A percentile compares a stretch with the other conserved stretches of the same genome.
Conservation (phyloP, 2,797 vertebrate species). For the Hybognathus amarus region DNA sequence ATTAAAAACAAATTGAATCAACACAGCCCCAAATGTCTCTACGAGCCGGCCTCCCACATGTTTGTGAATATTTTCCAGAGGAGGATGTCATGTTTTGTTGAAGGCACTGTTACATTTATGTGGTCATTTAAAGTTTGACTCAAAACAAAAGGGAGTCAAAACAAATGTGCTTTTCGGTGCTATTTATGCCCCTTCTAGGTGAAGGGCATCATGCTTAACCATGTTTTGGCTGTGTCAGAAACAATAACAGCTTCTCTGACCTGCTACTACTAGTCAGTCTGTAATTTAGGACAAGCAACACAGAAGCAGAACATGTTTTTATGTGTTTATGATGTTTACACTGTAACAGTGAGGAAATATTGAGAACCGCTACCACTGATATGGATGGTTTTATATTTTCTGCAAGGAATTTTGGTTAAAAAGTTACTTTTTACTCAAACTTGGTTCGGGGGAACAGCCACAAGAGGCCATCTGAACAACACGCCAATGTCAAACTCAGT, state of each 20-base stretch:
- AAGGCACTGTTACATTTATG: not conserved
- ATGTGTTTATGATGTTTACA: slow-evolving; percentile 4
- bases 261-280: not conserved
- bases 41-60: not conserved
- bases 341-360: not conserved
- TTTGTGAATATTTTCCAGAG: slow-evolving; percentile 9
- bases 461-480: not conserved
- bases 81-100: slow-evolving; percentile 13
- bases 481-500: not conserved
- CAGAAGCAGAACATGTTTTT: slow-evolving; percentile 17
- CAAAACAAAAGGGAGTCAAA: slow-evolving; percentile 16
- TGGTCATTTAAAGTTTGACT: slow-evolving; percentile 9
- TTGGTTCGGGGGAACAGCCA: too few species aligned
- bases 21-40: not conserved
- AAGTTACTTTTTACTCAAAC: not conserved
- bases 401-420: not conserved
- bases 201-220: slow-evolving; percentile 18
- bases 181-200: slow-evolving; percentile 15
- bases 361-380: not conserved
- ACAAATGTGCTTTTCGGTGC: too few species aligned
- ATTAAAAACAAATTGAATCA: not conserved
- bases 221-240: slow-evolving; percentile 27
- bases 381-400: not conserved
- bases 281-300: slow-evolving; percentile 12
- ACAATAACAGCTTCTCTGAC: not conserved